Evolutionary conservation across 2,113 vertebrate species (phyloP).

Genomic region (Phrynosoma blainvillii): DNA sequence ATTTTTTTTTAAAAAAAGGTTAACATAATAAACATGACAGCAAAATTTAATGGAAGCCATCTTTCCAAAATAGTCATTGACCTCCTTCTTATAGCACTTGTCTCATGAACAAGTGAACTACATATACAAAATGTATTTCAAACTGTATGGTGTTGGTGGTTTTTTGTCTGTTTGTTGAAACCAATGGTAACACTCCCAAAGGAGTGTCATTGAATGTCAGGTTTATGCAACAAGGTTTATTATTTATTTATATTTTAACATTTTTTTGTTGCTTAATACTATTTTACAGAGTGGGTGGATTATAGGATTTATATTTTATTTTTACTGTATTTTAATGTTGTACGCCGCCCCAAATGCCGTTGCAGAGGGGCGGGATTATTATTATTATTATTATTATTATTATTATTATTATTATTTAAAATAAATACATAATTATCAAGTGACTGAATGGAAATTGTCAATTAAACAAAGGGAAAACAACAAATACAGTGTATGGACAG

Average conservation of each 20-base stretch:
- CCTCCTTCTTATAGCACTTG: background rate
- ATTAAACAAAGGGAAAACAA: no score
- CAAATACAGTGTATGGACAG: no score
- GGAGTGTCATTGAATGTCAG: background rate
- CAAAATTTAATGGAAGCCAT: background rate
- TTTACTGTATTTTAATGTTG: no score
- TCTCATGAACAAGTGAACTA: background rate
- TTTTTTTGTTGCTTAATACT: background rate
- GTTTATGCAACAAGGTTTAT: background rate
- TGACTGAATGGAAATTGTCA: no score
- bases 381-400: no score
- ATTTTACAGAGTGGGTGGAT: no score
- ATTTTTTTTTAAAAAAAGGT: background rate
- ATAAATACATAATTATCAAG: no score
- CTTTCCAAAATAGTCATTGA: background rate
- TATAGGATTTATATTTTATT: no score
- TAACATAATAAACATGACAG: background rate
- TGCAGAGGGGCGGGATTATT: no score
- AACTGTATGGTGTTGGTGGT: background rate
- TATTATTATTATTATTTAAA: no score
- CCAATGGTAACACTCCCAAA: background rate
- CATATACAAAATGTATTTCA: background rate
- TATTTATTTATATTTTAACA: background rate
- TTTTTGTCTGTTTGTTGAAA: background rate
- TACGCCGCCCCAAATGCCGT: no score